These are phyloP conservation scores for Triops cancriformis DNA, from an alignment of 1,140 invertebrate genomes.

Conservation along the genomic window DNA sequence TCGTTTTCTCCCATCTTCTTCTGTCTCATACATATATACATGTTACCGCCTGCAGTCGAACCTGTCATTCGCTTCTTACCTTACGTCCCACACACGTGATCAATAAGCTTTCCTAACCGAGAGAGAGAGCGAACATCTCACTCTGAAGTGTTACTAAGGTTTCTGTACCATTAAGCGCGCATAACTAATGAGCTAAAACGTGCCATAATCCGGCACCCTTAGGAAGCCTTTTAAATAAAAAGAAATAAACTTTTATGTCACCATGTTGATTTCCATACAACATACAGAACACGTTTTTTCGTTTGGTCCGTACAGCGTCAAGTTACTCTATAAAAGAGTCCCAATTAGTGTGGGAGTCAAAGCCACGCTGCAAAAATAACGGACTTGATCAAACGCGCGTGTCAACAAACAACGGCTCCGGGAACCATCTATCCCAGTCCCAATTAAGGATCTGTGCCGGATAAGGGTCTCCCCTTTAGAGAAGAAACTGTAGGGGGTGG, in stretches of 20 bases:
- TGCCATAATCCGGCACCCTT: background rate
- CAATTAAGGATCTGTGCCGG: slow-evolving; percentile 11
- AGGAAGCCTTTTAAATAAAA: background rate
- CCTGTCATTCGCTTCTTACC: background rate
- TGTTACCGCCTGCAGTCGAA: background rate
- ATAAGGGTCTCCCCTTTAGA: background rate
- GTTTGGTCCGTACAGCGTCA: background rate
- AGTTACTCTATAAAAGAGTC: background rate
- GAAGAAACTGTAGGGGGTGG: background rate
- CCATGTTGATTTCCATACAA: no score
- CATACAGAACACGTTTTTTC: background rate
- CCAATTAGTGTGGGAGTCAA: background rate
- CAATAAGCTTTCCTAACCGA: background rate
- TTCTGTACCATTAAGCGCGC: background rate
- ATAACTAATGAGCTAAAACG: background rate
- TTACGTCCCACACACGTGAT: slow-evolving; percentile 5
- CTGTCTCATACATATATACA: no score
- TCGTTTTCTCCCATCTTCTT: no score
- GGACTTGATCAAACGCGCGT: slow-evolving; percentile 8
- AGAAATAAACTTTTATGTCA: no score
- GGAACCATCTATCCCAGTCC: slow-evolving; percentile 2
- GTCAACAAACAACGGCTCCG: slow-evolving; percentile 7
- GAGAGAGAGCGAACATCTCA: background rate
- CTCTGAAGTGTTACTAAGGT: background rate
- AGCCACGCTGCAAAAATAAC: background rate